These are phyloP conservation scores for Eupithecia subfuscata DNA, from an alignment of 2,888 invertebrate species.

Conservation along the genomic window DNA sequence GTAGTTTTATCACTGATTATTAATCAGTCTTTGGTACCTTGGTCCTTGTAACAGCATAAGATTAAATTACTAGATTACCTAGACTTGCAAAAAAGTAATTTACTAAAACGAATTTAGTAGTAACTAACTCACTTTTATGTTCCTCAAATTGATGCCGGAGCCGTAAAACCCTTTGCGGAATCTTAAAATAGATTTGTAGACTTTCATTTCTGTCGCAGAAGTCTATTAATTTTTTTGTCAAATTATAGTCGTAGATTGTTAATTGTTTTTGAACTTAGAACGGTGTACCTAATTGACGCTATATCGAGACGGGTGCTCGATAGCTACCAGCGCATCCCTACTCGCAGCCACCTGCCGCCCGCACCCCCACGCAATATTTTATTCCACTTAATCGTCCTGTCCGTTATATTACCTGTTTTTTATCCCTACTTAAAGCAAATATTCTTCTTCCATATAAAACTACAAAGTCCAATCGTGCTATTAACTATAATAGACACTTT, in stretches of 20 bases:
- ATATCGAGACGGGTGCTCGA: not conserved
- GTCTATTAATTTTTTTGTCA: not conserved
- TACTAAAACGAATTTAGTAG: not conserved
- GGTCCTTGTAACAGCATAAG: not conserved
- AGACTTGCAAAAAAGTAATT: not conserved
- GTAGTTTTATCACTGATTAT: not conserved
- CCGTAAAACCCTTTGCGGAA: conserved; percentile 1
- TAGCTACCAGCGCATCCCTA: conserved; percentile 58
- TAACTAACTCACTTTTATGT: not conserved
- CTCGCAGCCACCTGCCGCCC: conserved; percentile 78
- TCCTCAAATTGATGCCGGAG: conserved; percentile 1
- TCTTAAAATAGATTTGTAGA: not conserved
- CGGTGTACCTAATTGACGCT: not conserved
- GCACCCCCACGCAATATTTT: conserved; percentile 83
- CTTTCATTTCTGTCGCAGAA: not conserved
- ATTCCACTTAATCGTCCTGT: conserved; percentile 83
- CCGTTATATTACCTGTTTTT: conserved; percentile 83
- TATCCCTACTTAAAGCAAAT: conserved; percentile 81
- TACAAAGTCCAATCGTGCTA: conserved; percentile 74
- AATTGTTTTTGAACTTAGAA: not conserved
- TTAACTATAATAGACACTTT: conserved; percentile 83
- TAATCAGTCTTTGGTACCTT: not conserved
- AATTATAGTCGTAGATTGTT: not conserved
- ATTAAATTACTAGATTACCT: not conserved
- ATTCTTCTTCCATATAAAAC: conserved; percentile 76